Evolutionary conservation across 1,140 invertebrate species (phyloP), one percentile per base, ranked within the genome.

Genomic region (Calephelis virginiensis): DNA sequence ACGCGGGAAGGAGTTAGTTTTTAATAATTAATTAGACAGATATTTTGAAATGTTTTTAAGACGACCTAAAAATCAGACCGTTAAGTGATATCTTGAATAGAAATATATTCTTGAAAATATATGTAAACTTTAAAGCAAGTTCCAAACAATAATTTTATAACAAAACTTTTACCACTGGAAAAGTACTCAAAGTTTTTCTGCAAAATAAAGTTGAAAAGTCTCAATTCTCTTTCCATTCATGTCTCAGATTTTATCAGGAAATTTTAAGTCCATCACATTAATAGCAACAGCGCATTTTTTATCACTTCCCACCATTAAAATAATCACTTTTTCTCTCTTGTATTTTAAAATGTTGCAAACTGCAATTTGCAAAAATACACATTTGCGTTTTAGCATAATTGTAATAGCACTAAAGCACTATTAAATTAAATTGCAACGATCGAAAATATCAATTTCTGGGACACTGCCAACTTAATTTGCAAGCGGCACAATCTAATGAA

Each of bases 221-320:
- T 53, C 50, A 14, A 43, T 53, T 50, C 53, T 56, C 28, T 56
- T 28, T 14, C 17, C 12, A 56, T 37, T 56, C 17, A 43, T 50
- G 64, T 64, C 71, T 70, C 65, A 66, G 73, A 72, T 71, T 81
- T 76, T 80, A 82, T 78, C 77, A 82, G 75, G 67, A 78, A 82
- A 79, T 82, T 83, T 85, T 78, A 67, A 72, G 71, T 80, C 76
- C 82, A 85, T 88, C 81, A 82, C 74, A 77, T 76, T 85, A 85
- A 86, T 82, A 81, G 80, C 74, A 75, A 81, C 75, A 80, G 69
- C 76, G 76, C 80, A 77, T 69, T 84, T 81, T 78, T 81, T 75
- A 84, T 81, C 79, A 80, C 83, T 74, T 85, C 75, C 71, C 74
- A 82, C 83, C 81, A 86, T 88, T 88, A 88, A 85, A 85, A 84